These are phyloP conservation scores for Notodonta dromedarius DNA, from an alignment of 2,888 invertebrate species.

Conservation along the genomic window DNA sequence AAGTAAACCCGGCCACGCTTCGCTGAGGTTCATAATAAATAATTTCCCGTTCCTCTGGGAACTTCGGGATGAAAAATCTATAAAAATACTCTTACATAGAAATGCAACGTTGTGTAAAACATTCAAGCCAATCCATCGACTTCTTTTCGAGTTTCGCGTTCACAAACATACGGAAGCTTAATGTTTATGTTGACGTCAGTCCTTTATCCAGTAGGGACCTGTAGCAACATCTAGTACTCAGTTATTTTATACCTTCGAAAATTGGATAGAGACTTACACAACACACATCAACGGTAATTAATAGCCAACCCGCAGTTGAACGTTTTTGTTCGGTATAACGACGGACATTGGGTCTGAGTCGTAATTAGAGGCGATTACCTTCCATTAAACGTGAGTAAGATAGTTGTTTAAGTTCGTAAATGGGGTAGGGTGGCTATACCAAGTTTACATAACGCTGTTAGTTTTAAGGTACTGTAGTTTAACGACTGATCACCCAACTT, in stretches of 20 bases:
- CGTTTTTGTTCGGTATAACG: slow-evolving; percentile 1
- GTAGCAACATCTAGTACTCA: too few relatives aligned
- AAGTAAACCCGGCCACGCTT: too few relatives aligned
- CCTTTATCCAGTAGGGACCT: too few relatives aligned
- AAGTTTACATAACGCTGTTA: slow-evolving; percentile 25
- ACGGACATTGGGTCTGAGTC: slow-evolving; percentile 6
- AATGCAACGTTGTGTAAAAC: too few relatives aligned
- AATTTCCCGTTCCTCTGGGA: too few relatives aligned
- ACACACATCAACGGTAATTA: slow-evolving; percentile 1
- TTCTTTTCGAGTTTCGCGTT: too few relatives aligned
- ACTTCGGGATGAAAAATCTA: too few relatives aligned
- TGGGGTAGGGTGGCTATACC: slow-evolving; percentile 15
- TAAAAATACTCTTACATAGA: too few relatives aligned
- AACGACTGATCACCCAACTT: neutral
- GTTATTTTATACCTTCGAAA: neutral
- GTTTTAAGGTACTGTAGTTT: slow-evolving; percentile 15
- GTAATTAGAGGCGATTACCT: slow-evolving; percentile 20
- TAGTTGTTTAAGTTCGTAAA: slow-evolving; percentile 23
- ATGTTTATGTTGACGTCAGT: too few relatives aligned
- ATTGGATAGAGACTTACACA: neutral
- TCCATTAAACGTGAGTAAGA: slow-evolving; percentile 8
- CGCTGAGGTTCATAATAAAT: too few relatives aligned
- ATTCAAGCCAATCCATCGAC: too few relatives aligned
- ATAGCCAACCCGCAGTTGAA: slow-evolving; percentile 1
- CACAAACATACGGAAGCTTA: too few relatives aligned